Base-by-base conservation (phyloP, 2,888 invertebrate genomes). In the Chalcosyrphus nemorum region DNA sequence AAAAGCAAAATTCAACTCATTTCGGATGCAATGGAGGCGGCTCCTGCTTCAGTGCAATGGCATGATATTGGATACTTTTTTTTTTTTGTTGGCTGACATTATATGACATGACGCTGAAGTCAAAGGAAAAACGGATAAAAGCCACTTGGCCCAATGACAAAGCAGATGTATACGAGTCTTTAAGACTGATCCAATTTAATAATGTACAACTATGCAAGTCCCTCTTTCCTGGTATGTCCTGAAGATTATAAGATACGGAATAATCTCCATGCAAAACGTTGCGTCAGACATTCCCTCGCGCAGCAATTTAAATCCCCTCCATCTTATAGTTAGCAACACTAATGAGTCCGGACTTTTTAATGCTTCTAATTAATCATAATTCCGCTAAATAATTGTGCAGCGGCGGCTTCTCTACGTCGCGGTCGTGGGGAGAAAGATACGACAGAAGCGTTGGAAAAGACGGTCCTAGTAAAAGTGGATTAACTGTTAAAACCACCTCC, bases 351-450 rank as follows among this genome's bases (percentile, higher is more conserved):
- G 80, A 75, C 63, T 21, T 78, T 66, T 41, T 21, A 66, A 47
- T 38, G 47, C 61, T 38, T 75, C 38, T 80, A 84, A 84, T 84
- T 84, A 84, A 57, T 65, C 65, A 80, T 70, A 80, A 84, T 80
- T 80, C 70, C 29, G 27, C 35, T 71, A 59, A 70, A 84, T 75
- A 80, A 84, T 70, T 74, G 52, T 74, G 43, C 78, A 63, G 56
- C 50, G 82, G 56, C 50, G 82, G 72, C 47, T 72, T 72, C 56
- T 41, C 15, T 38, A 7, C 2, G n/a, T n/a, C n/a, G n/a, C n/a
- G n/a, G n/a, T n/a, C n/a, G 29, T 19, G 43, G 1, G 9, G 38
- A 35, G 17, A 38, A 24, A 17, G 2, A 19, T 15, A 9, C 24
- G 9, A 41, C 17, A 43, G 3, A 29, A 2, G 19, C n/a, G n/a